Conservation (phyloP, 2,888 invertebrate genomes). For the Drosophila borealis region DNA sequence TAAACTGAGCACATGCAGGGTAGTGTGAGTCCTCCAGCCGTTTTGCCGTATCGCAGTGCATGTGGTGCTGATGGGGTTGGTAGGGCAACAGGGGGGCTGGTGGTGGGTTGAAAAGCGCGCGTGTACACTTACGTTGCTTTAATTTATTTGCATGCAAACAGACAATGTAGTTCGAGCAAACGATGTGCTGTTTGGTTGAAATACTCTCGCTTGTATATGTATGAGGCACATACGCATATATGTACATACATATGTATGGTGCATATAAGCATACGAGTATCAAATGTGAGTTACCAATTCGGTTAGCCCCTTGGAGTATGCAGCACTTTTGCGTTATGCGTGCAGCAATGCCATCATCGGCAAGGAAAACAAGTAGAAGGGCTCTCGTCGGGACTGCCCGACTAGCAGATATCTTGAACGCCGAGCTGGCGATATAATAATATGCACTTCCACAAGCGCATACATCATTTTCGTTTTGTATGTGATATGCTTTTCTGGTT, state of each 20-base stretch:
- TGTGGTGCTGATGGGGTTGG: neutral
- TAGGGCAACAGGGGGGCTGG: neutral
- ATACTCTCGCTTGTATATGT: neutral
- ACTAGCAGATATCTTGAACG: too few relatives aligned
- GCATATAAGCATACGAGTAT: neutral
- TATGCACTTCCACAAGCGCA: too few relatives aligned
- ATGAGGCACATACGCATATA: neutral
- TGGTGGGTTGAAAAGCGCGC: slow-evolving; percentile 31
- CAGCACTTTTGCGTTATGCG: slow-evolving; percentile 37
- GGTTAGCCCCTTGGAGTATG: slow-evolving; percentile 26
- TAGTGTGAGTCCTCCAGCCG: slow-evolving; percentile 7
- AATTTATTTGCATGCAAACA: slow-evolving; percentile 65
- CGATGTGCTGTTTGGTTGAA: slow-evolving; percentile 23
- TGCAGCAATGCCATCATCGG: slow-evolving; percentile 24
- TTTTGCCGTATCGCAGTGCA: slow-evolving; percentile 3
- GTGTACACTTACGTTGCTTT: slow-evolving; percentile 38
- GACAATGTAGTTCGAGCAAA: slow-evolving; percentile 48
- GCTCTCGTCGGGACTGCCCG: too few relatives aligned
- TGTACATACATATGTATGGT: slow-evolving; percentile 4
- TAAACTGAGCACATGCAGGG: slow-evolving; percentile 17
- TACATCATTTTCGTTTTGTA: too few relatives aligned
- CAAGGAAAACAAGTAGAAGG: slow-evolving; percentile 3
- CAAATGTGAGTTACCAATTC: slow-evolving; percentile 24
- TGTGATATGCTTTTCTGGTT: too few relatives aligned
- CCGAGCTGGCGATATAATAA: too few relatives aligned